phyloP scores from a whole-genome alignment of 2,888 invertebrate genomes.

The Dynastes grantii region DNA sequence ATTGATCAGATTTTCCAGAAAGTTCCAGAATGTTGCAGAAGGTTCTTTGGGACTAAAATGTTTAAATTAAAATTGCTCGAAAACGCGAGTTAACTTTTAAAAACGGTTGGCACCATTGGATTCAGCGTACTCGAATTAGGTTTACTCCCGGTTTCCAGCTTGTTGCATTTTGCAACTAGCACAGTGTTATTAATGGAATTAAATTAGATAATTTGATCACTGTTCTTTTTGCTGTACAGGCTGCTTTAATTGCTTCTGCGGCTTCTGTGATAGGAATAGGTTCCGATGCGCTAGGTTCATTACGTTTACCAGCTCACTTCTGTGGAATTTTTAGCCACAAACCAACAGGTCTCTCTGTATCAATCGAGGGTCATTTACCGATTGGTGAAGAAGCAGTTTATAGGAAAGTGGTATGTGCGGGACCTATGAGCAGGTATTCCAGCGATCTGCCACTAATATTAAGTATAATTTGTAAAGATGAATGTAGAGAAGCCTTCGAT shows the following conservation, averaged over 20 bases:
- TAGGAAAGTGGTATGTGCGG: slow-evolving; percentile 79
- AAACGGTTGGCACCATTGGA: no score
- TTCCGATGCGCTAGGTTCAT: slow-evolving; percentile 96
- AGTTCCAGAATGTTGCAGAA: no score
- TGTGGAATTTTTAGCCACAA: slow-evolving; percentile 97
- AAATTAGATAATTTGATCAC: not conserved
- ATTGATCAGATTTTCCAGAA: no score
- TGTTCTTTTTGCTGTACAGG: slow-evolving; percentile 66
- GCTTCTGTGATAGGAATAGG: slow-evolving; percentile 92
- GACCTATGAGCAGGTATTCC: slow-evolving; percentile 90
- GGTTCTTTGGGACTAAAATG: no score
- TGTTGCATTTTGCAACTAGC: no score
- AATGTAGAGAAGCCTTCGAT: slow-evolving; percentile 64
- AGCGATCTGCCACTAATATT: slow-evolving; percentile 85
- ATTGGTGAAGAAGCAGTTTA: slow-evolving; percentile 71
- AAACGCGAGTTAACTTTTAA: no score
- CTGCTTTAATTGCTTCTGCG: slow-evolving; percentile 81
- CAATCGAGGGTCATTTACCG: slow-evolving; percentile 82
- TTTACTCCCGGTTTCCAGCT: no score
- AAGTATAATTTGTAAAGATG: slow-evolving; percentile 73
- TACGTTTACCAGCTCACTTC: slow-evolving; percentile 94
- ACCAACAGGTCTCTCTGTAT: slow-evolving; percentile 82
- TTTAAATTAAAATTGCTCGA: no score
- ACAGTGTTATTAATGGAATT: not conserved
- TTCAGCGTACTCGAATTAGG: no score